Conservation (phyloP, 2,113 vertebrate genomes). For the Hiodon alosoides region DNA sequence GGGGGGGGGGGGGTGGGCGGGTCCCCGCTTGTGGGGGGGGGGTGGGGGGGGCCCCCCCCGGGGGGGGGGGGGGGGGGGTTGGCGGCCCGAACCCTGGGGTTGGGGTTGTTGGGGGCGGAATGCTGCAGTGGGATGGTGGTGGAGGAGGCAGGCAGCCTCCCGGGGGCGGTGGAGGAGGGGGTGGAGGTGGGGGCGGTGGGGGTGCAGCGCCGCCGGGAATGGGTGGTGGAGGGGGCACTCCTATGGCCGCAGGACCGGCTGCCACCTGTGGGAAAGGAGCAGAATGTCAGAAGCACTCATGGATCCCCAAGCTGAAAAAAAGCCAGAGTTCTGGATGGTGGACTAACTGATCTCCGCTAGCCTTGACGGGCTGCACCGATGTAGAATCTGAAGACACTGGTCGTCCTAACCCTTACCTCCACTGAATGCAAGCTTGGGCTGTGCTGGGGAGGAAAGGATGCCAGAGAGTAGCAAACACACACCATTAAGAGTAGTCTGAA, state of each 20-base stretch:
- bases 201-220: conserved; percentile 39
- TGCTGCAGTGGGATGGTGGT: conserved; percentile 50
- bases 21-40: conserved; percentile 55
- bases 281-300: conserved; percentile 14
- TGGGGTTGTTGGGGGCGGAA: conserved; percentile 56
- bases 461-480: not conserved
- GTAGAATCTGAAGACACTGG: not conserved
- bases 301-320: not conserved
- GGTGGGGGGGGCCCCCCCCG: conserved; percentile 59
- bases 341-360: not conserved
- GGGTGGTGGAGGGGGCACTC: conserved; percentile 44
- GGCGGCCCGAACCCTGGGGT: conserved; percentile 52
- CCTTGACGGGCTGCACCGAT: not conserved
- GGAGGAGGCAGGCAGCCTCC: conserved; percentile 40
- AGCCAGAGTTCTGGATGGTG: not conserved
- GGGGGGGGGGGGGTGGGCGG: conserved; percentile 57
- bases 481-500: too few species aligned
- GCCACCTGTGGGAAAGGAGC: conserved; percentile 50
- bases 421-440: too few species aligned
- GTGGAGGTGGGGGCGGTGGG: conserved; percentile 49
- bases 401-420: not conserved
- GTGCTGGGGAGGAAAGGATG: too few species aligned
- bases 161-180: conserved; percentile 50
- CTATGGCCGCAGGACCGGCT: conserved; percentile 16
- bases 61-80: conserved; percentile 56